These are phyloP conservation scores for Drosophila paulistorum DNA, from an alignment of 1,140 invertebrate species.

Conservation along the genomic window DNA sequence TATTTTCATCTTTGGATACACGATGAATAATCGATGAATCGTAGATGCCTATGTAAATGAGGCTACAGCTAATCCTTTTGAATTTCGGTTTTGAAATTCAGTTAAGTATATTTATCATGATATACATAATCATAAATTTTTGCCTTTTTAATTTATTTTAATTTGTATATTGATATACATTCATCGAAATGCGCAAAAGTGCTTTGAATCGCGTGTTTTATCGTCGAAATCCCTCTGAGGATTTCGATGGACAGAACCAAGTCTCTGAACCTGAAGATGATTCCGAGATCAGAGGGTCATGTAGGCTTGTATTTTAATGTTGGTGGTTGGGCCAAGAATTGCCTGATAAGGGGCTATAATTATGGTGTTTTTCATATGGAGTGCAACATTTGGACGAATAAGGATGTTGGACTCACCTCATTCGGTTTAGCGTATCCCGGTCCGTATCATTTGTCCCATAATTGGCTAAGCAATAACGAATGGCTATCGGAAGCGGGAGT, in stretches of 20 bases:
- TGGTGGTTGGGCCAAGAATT: constrained; percentile 45
- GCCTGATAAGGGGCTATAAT: constrained; percentile 32
- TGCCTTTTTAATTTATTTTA: too few relatives aligned
- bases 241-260: background rate
- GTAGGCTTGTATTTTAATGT: constrained; percentile 51
- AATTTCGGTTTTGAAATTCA: background rate
- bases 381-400: constrained; percentile 12
- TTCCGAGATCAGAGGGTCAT: background rate
- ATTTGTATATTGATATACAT: too few relatives aligned
- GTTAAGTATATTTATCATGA: background rate
- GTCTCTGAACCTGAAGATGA: background rate
- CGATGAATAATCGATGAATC: too few relatives aligned
- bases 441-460: constrained; percentile 12
- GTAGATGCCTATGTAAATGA: background rate
- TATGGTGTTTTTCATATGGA: constrained; percentile 45
- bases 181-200: too few relatives aligned
- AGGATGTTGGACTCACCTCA: constrained; percentile 12
- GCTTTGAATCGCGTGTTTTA: background rate
- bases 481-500: constrained; percentile 13
- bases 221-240: background rate
- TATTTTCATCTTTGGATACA: too few relatives aligned
- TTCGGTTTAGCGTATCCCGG: constrained; percentile 38
- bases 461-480: constrained; percentile 22
- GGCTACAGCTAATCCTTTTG: background rate
- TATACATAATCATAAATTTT: background rate